phyloP scores from a whole-genome alignment of 2,797 vertebrate species.

The Leucoraja ocellata region DNA sequence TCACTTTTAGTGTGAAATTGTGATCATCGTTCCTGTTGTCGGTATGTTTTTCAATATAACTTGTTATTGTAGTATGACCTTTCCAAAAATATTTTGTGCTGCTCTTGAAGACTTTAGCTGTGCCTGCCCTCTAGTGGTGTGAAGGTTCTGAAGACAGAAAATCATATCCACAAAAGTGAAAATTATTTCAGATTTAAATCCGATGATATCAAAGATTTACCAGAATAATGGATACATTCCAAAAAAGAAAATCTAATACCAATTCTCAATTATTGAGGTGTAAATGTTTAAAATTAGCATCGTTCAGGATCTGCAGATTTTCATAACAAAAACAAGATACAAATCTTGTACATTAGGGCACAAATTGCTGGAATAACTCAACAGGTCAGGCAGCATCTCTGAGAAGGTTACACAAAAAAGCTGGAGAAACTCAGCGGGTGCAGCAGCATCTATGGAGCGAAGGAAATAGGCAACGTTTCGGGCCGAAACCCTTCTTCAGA shows the following conservation, averaged over 20 bases:
- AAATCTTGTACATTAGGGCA: background rate
- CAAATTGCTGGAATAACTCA: too few relatives aligned
- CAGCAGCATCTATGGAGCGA: too few relatives aligned
- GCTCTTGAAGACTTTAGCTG: background rate
- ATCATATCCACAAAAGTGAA: background rate
- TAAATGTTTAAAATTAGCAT: background rate
- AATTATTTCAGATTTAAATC: background rate
- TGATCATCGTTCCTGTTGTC: too few relatives aligned
- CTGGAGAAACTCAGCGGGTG: too few relatives aligned
- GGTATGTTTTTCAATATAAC: too few relatives aligned
- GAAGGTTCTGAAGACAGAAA: background rate
- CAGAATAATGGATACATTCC: background rate
- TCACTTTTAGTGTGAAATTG: too few relatives aligned
- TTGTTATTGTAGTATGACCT: background rate
- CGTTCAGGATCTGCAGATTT: background rate
- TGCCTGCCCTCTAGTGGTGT: constrained; percentile 32
- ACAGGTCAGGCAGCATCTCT: too few relatives aligned
- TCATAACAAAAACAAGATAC: background rate
- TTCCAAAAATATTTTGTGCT: background rate
- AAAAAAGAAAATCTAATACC: background rate
- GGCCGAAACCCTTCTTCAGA: too few relatives aligned
- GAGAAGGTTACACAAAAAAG: too few relatives aligned
- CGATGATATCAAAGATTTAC: background rate
- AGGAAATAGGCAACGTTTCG: too few relatives aligned
- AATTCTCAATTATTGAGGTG: background rate